Evolutionary conservation across 1,140 invertebrate genomes (phyloP), one percentile per base, ranked within the genome.

Genomic region (Bombus picipes): DNA sequence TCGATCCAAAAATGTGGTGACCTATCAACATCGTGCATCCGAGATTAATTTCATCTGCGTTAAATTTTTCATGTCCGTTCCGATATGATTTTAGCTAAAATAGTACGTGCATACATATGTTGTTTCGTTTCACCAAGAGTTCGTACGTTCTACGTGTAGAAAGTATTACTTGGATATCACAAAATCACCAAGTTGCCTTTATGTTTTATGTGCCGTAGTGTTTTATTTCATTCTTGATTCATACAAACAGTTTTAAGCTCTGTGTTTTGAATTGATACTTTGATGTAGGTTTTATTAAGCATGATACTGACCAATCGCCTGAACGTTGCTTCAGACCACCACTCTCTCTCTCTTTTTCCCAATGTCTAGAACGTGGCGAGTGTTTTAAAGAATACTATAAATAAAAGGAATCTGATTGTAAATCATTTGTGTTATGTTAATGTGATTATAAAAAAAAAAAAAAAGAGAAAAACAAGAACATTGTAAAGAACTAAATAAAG

Each of bases 401-500:
- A 92, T 91, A 88, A 92, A 91, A 90, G 86, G 83, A 91, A 93
- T 94, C 94, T 94, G 92, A 94, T 95, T 95, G 94, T 95, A 92
- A 94, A 95, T 93, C 92, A 94, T 91, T 94, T 95, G 93, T 95
- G 94, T 94, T 95, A 95, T 87, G 92, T 95, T 94, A 94, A 94
- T 94, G 94, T 95, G 93, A 94, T 94, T 94, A 92, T 91, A 91
- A 70, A 85, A 34, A 86, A 25, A 92, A 90, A 91, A 34, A 87
- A 34, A 92, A 90, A 89, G 89, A 53, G 66, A 32, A 86, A 81
- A 88, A 94, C 90, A 94, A 93, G 90, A 92, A 94, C 91, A 94
- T 92, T 94, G 94, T 94, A 94, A 95, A 95, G 90, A 94, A 94
- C 88, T 94, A 94, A 95, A 94, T 95, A 95, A 95, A 95, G 92